Percentiles rank a stretch among this genome's conserved stretches.
Evolutionary conservation across 2,797 vertebrate genomes (phyloP).

Genomic region (Rhabdophis nuchalis): DNA sequence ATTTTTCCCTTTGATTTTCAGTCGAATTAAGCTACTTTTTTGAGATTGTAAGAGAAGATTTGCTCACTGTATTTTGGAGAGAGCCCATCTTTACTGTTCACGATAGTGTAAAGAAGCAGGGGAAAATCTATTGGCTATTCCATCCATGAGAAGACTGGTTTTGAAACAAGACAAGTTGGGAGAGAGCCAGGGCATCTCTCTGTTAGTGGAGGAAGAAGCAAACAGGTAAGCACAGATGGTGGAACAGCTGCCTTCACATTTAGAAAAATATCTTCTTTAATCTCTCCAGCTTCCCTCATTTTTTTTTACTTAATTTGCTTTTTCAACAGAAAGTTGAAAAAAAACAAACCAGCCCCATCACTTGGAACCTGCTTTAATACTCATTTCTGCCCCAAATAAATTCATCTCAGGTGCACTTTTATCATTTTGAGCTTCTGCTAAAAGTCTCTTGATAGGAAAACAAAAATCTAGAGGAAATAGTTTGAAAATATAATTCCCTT

Average conservation of each 20-base stretch:
- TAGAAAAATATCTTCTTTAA: conserved; percentile 73
- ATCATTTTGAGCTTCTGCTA: conserved; percentile 62
- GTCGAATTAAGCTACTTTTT: neutral
- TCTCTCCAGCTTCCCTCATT: conserved; percentile 68
- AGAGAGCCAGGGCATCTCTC: conserved; percentile 65
- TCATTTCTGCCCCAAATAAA: conserved; percentile 67
- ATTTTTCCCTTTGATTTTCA: neutral
- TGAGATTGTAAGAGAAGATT: neutral
- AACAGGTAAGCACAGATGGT: conserved; percentile 73
- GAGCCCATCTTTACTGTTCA: neutral
- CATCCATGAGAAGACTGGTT: conserved; percentile 59
- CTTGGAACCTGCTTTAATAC: conserved; percentile 55
- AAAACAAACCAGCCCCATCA: conserved; percentile 23
- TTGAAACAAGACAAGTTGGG: conserved; percentile 67
- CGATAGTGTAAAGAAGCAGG: conserved; percentile 44
- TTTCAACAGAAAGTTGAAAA: conserved; percentile 65
- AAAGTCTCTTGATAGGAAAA: conserved; percentile 53
- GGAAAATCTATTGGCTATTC: conserved; percentile 60
- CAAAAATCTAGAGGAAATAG: conserved; percentile 56
- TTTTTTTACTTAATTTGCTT: conserved; percentile 66
- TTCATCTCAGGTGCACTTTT: conserved; percentile 64
- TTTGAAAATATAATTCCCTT: neutral
- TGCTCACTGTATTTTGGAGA: neutral
- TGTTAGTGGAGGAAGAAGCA: conserved; percentile 62
- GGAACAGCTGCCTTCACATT: conserved; percentile 74